Evolutionary conservation across 2,113 vertebrate genomes (phyloP).

Genomic region (Pteronura brasiliensis): DNA sequence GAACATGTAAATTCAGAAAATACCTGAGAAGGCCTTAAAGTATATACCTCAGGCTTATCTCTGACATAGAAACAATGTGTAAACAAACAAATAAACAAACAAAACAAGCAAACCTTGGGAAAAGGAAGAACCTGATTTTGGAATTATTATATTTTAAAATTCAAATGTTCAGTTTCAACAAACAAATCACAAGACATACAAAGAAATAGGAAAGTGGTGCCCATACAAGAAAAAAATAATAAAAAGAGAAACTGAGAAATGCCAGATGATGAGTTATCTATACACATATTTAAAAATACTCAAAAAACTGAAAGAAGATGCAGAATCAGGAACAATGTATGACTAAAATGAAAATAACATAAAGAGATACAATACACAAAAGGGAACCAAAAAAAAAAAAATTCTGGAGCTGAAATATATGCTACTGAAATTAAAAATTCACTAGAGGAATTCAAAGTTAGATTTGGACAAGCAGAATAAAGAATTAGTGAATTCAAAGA

Average conservation of each 20-base stretch:
- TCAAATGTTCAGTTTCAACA: background rate
- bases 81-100: background rate
- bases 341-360: background rate
- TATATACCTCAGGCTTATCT: background rate
- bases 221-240: background rate
- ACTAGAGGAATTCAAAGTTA: background rate
- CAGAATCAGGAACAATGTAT: background rate
- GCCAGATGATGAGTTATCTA: background rate
- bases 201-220: background rate
- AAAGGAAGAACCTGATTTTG: background rate
- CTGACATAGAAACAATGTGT: background rate
- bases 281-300: background rate
- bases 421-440: background rate
- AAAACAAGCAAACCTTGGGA: background rate
- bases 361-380: background rate
- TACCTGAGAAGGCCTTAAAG: background rate
- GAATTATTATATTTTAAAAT: background rate
- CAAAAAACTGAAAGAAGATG: background rate
- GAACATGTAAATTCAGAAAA: background rate
- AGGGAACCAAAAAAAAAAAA: background rate
- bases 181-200: background rate
- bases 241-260: background rate
- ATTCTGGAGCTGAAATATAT: background rate
- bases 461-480: background rate
- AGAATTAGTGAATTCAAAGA: background rate